Conservation (phyloP, 2,888 invertebrate genomes). For the Cynaeus angustus region DNA sequence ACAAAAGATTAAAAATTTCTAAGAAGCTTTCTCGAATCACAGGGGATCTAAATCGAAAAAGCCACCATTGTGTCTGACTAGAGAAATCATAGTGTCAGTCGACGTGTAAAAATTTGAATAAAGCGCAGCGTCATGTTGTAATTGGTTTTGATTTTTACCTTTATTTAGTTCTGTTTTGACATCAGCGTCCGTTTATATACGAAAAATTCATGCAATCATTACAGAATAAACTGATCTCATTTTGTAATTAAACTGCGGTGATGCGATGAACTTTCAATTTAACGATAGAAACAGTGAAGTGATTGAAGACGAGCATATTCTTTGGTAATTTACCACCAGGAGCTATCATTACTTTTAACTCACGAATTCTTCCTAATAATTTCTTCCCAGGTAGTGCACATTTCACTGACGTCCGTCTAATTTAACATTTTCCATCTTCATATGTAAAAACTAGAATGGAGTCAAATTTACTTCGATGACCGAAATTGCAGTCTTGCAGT, state of each 20-base stretch:
- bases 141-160: conserved; percentile 26
- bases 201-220: conserved; percentile 17
- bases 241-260: conserved; percentile 24
- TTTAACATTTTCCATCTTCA: conserved; percentile 3
- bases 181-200: conserved; percentile 8
- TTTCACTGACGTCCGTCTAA: too few relatives aligned
- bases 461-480: not conserved
- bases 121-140: conserved; percentile 38
- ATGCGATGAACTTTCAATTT: conserved; percentile 22
- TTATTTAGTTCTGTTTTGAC: conserved; percentile 23
- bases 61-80: conserved; percentile 35
- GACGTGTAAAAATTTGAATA: conserved; percentile 38
- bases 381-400: conserved; percentile 18
- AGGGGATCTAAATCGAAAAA: conserved; percentile 42
- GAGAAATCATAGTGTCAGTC: conserved; percentile 48
- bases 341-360: conserved; percentile 19
- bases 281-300: not conserved
- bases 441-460: too few relatives aligned
- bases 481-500: not conserved
- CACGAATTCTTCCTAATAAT: conserved; percentile 25
- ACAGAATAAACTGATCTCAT: conserved; percentile 4
- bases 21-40: conserved; percentile 47
- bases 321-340: conserved; percentile 10
- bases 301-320: conserved; percentile 20
- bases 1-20: conserved; percentile 47